Conservation (phyloP, 2,113 vertebrate species). For the Columba livia region DNA sequence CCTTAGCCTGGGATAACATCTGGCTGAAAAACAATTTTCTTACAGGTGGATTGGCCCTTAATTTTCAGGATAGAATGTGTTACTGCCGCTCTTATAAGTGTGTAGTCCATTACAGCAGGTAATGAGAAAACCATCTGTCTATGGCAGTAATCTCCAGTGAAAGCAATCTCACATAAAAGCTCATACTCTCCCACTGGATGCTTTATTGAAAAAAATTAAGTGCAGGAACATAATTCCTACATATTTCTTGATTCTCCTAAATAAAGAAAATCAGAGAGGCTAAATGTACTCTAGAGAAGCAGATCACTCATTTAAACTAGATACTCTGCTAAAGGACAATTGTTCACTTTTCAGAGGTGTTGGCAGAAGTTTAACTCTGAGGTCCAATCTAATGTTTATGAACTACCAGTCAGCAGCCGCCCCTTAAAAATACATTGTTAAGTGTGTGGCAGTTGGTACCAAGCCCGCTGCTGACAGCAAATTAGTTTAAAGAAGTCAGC, state of each 20-base stretch:
- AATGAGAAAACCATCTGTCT: slow-evolving; percentile 28
- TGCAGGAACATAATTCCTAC: neutral
- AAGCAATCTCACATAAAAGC: neutral
- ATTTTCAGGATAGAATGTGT: neutral
- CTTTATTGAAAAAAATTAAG: slow-evolving; percentile 1
- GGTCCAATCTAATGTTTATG: neutral
- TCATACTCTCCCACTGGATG: neutral
- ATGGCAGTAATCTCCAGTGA: neutral
- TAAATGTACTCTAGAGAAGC: neutral
- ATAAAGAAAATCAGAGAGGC: neutral
- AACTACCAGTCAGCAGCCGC: neutral
- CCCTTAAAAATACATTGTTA: neutral
- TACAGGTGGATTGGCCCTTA: neutral
- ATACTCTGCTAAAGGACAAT: neutral
- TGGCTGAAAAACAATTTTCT: neutral
- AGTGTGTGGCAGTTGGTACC: neutral
- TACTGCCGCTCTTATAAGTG: neutral
- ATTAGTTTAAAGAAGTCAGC: neutral
- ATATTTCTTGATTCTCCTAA: neutral
- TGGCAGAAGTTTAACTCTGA: neutral
- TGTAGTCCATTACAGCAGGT: neutral
- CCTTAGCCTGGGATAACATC: neutral
- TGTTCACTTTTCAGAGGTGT: neutral
- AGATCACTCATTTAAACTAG: neutral
- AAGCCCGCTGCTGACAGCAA: neutral